Conservation (phyloP, 2,113 vertebrate species). For the Oophaga pumilio region DNA sequence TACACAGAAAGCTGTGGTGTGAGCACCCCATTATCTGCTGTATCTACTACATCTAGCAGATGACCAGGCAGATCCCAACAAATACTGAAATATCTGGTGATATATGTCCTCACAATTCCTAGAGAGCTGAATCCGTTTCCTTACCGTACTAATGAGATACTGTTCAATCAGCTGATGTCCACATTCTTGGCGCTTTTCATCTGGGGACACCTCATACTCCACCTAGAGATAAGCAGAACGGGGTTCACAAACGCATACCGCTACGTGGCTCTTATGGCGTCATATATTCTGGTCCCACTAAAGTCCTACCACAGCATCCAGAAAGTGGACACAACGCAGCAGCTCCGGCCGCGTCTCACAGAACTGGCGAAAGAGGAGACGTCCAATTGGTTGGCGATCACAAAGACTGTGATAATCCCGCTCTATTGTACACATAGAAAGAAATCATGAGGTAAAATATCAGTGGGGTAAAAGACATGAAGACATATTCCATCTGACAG, state of each 20-base stretch:
- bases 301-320: constrained; percentile 92
- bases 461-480: neutral
- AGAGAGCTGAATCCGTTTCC: constrained; percentile 38
- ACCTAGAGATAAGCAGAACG: constrained; percentile 69
- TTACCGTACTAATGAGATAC: constrained; percentile 81
- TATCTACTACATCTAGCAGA: neutral
- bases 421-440: constrained; percentile 70
- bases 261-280: neutral
- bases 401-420: constrained; percentile 93
- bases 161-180: constrained; percentile 83
- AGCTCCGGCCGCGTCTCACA: constrained; percentile 89
- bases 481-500: neutral
- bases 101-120: neutral
- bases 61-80: too few species aligned
- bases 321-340: constrained; percentile 84
- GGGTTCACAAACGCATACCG: neutral
- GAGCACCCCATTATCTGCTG: neutral
- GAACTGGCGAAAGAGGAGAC: constrained; percentile 88
- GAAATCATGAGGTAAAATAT: neutral
- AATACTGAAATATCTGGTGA: too few species aligned
- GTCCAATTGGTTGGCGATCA: constrained; percentile 92
- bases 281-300: neutral
- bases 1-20: too few species aligned
- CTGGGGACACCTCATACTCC: constrained; percentile 93
- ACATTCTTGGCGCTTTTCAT: constrained; percentile 90